These are phyloP conservation scores for Labia minor DNA, from an alignment of 2,888 invertebrate genomes.

Conservation along the genomic window DNA sequence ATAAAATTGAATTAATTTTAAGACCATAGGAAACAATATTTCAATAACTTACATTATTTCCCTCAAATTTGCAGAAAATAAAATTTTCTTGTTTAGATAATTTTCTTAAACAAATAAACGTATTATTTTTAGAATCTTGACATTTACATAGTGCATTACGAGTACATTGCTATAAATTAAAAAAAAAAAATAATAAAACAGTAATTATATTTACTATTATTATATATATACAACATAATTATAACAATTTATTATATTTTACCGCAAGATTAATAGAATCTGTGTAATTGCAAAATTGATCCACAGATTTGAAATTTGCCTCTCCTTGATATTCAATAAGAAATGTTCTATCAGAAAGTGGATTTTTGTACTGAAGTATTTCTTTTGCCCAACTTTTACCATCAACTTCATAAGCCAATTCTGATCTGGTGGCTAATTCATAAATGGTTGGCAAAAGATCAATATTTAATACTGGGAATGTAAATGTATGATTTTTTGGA, in stretches of 20 bases:
- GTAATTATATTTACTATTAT: conserved; percentile 23
- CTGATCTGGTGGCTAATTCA: conserved; percentile 49
- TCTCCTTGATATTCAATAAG: conserved; percentile 79
- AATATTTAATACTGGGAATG: conserved; percentile 57
- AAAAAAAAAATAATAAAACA: conserved; percentile 26
- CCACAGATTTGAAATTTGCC: conserved; percentile 44
- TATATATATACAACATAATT: too few relatives aligned
- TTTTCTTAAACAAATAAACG: conserved; percentile 64
- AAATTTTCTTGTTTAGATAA: conserved; percentile 44
- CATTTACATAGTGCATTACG: conserved; percentile 65
- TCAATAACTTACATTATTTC: conserved; percentile 36
- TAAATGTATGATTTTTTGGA: conserved; percentile 37
- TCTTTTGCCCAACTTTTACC: conserved; percentile 36
- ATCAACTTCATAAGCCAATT: conserved; percentile 46
- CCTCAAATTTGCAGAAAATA: conserved; percentile 43
- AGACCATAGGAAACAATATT: not conserved
- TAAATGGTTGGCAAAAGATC: conserved; percentile 78
- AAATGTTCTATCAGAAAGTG: conserved; percentile 43
- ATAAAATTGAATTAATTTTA: not conserved
- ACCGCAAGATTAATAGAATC: conserved; percentile 50
- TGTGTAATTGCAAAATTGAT: conserved; percentile 53
- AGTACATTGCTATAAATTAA: conserved; percentile 54
- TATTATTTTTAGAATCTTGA: conserved; percentile 74
- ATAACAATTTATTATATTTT: too few relatives aligned
- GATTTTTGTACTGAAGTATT: not conserved